Evolutionary conservation across 2,797 vertebrate genomes (phyloP).

Genomic region (Oreochromis grahami): DNA sequence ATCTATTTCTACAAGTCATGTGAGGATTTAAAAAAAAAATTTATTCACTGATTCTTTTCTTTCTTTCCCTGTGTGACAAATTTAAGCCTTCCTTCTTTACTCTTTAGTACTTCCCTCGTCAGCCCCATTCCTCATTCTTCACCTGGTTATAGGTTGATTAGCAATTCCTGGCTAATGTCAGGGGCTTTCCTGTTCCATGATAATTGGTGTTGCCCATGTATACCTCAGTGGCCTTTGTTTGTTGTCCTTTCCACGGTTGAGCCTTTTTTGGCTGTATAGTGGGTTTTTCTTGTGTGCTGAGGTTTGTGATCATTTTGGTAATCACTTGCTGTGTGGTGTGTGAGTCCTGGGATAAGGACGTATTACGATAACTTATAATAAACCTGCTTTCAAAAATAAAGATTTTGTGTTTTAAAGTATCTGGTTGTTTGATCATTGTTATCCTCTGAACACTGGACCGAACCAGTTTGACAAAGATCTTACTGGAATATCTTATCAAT

Average conservation of each 20-base stretch:
- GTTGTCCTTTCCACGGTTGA: background rate
- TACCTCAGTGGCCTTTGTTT: background rate
- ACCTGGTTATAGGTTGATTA: background rate
- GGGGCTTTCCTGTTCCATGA: background rate
- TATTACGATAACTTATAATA: background rate
- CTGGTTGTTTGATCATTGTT: background rate
- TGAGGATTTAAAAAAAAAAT: too few relatives aligned
- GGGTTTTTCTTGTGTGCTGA: background rate
- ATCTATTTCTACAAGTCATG: too few relatives aligned
- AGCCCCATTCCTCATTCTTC: background rate
- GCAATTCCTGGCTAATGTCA: accelerated
- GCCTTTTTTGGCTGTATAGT: accelerated
- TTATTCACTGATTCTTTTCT: background rate
- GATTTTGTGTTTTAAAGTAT: background rate
- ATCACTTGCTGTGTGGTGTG: background rate
- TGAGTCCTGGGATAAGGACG: background rate
- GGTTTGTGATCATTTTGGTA: background rate
- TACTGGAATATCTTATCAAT: too few relatives aligned
- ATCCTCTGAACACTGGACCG: background rate
- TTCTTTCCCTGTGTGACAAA: background rate
- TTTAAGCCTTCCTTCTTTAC: background rate
- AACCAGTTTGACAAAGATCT: too few relatives aligned
- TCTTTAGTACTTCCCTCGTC: background rate
- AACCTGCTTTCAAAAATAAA: background rate
- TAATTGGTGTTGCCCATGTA: accelerated